These are phyloP conservation scores for Corythaixoides concolor DNA, from an alignment of 2,113 vertebrate species.

Conservation along the genomic window DNA sequence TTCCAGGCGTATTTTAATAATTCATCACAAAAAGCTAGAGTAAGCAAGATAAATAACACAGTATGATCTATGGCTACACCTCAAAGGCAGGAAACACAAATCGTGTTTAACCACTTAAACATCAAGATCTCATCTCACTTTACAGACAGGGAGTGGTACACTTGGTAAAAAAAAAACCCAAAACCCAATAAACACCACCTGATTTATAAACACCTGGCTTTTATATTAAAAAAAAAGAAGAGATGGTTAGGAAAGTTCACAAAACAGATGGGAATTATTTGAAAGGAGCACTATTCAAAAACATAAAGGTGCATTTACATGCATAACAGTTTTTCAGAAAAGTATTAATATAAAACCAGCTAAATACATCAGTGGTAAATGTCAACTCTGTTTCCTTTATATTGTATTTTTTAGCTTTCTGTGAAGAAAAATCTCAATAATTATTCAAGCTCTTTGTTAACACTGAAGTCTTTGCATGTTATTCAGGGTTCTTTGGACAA, in stretches of 20 bases:
- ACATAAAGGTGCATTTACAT: neutral
- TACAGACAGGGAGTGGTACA: neutral
- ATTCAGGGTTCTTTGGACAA: neutral
- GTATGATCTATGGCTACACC: constrained; percentile 16
- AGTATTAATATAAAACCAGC: neutral
- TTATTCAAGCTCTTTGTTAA: neutral
- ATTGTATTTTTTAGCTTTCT: neutral
- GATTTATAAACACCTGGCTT: neutral
- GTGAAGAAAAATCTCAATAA: neutral
- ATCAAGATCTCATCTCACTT: constrained; percentile 5
- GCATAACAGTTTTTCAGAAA: neutral
- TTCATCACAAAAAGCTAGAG: constrained; percentile 40
- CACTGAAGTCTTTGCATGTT: neutral
- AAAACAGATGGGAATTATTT: neutral
- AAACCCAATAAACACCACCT: too few species aligned
- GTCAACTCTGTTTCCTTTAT: neutral
- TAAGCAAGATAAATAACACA: constrained; percentile 48
- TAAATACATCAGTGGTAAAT: neutral
- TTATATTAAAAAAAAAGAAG: neutral
- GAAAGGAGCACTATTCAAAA: neutral
- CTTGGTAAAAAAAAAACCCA: neutral
- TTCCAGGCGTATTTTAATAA: constrained; percentile 57
- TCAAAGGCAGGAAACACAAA: constrained; percentile 52
- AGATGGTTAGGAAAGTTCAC: neutral
- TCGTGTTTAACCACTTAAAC: constrained; percentile 43